These are phyloP conservation scores for Eurypyga helias DNA, from an alignment of 2,113 vertebrate genomes.

Conservation along the genomic window DNA sequence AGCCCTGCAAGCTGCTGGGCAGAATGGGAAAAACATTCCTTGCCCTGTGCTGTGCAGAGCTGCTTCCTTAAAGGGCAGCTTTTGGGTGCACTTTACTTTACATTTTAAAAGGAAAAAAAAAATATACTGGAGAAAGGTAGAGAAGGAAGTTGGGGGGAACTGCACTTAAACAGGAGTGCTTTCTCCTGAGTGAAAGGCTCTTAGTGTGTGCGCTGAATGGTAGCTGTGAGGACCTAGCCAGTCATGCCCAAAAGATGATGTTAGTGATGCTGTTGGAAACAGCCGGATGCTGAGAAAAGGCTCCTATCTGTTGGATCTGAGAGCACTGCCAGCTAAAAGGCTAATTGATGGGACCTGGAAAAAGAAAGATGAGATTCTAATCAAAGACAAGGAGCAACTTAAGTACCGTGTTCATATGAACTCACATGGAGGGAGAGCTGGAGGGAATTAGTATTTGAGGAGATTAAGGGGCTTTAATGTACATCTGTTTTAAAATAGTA, in stretches of 20 bases:
- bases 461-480: not conserved
- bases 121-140: not conserved
- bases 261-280: not conserved
- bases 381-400: constrained; percentile 10
- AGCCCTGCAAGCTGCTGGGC: not conserved
- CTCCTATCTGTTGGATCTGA: constrained; percentile 23
- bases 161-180: not conserved
- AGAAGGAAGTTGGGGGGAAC: not conserved
- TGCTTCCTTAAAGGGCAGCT: not conserved
- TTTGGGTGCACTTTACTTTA: not conserved
- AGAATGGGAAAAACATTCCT: not conserved
- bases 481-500: not conserved
- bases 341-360: constrained; percentile 40
- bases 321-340: constrained; percentile 26
- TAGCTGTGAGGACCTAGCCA: not conserved
- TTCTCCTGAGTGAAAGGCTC: not conserved
- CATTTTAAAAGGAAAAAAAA: not conserved
- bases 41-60: not conserved
- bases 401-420: not conserved
- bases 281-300: not conserved
- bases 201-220: not conserved
- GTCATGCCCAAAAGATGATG: not conserved
- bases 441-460: not conserved
- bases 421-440: not conserved
- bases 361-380: constrained; percentile 43